Percentiles rank a stretch among this genome's conserved stretches.
These are phyloP conservation scores for Pararge aegeria DNA, from an alignment of 1,140 invertebrate genomes.

Conservation along the genomic window DNA sequence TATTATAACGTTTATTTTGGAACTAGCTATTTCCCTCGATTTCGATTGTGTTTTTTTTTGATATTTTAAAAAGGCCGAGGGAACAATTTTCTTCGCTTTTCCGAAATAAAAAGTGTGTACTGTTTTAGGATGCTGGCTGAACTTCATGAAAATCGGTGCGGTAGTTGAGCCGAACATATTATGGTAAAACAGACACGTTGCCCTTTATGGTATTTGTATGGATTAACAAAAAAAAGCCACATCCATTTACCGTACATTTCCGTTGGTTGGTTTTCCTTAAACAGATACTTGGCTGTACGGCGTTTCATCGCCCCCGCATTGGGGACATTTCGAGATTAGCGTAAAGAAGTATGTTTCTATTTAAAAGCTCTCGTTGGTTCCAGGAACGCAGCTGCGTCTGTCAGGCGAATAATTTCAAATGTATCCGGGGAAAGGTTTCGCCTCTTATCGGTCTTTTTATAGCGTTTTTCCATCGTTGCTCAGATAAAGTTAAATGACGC, in stretches of 20 bases:
- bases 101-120: no score
- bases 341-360: constrained; percentile 61
- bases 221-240: neutral
- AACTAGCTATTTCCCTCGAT: no score
- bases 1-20: no score
- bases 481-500: constrained; percentile 21
- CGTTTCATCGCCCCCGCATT: constrained; percentile 47
- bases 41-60: no score
- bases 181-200: no score
- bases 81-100: no score
- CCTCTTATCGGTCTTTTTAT: constrained; percentile 22
- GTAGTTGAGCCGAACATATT: no score
- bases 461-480: constrained; percentile 4
- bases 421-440: constrained; percentile 17
- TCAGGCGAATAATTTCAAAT: constrained; percentile 28
- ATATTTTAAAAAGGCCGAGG: no score
- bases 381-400: constrained; percentile 32
- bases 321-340: constrained; percentile 55
- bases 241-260: constrained; percentile 15
- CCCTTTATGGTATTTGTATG: no score
- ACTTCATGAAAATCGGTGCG: no score
- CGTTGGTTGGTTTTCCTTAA: constrained; percentile 27
- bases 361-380: constrained; percentile 42
- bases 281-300: constrained; percentile 44
- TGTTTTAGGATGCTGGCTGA: no score